Conservation (phyloP, 2,888 invertebrate species). For the Troides aeacus region DNA sequence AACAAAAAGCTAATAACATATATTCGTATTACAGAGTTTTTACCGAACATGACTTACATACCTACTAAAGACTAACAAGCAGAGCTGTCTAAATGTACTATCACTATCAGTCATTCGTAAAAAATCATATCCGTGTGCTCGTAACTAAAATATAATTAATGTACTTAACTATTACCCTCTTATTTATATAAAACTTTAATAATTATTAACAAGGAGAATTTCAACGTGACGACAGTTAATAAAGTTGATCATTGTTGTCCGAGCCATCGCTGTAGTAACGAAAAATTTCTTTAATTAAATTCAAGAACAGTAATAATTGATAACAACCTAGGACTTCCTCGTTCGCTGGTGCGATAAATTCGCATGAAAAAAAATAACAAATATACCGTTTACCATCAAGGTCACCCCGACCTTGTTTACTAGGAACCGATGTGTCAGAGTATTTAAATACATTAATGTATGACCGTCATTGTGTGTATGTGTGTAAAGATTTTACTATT, state of each 20-base stretch:
- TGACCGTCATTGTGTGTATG: slow-evolving; percentile 34
- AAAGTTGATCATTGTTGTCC: too few species aligned
- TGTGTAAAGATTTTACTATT: slow-evolving; percentile 35
- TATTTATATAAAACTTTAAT: too few species aligned
- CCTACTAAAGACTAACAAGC: too few species aligned
- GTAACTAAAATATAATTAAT: neutral
- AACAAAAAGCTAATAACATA: too few species aligned
- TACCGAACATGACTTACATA: too few species aligned
- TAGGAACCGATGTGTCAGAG: slow-evolving; percentile 62
- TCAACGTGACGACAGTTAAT: too few species aligned
- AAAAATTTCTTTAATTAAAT: neutral
- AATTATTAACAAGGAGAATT: too few species aligned
- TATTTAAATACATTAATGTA: slow-evolving; percentile 51
- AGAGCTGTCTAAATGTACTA: too few species aligned
- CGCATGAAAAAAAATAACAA: slow-evolving; percentile 58
- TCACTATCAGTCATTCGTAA: neutral
- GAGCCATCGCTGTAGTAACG: too few species aligned
- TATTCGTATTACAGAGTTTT: too few species aligned
- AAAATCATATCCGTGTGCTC: neutral
- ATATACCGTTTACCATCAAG: slow-evolving; percentile 66
- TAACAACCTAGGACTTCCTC: slow-evolving; percentile 64
- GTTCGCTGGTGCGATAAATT: slow-evolving; percentile 67
- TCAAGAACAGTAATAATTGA: slow-evolving; percentile 1
- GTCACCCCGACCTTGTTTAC: slow-evolving; percentile 71
- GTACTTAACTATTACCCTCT: too few species aligned